Base-by-base conservation (phyloP, 2,113 vertebrate genomes). In the Choloepus hoffmanni region DNA sequence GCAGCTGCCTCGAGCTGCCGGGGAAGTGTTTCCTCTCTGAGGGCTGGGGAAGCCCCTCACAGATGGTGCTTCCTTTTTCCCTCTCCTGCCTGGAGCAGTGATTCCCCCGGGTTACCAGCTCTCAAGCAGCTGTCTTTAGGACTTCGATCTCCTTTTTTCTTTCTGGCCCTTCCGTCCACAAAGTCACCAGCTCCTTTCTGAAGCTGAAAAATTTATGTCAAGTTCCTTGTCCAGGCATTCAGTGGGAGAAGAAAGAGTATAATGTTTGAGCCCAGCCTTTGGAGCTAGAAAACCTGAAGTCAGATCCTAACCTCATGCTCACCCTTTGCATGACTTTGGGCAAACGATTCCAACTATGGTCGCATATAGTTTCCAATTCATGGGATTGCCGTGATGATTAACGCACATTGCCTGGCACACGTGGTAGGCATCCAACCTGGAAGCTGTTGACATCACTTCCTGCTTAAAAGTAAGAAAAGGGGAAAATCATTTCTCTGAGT, bases 401-500 rank as follows among this genome's bases (percentile, higher is more conserved):
- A 70, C 33, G 33, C 19, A 14, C 16, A 9, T 78, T 14, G 53
- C 30, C 92, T 63, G 85, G 94, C 85, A 74, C 21, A 19, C 36
- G 36, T 40, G 14, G 43, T 55, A 60, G 33, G 18, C 33, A 68
- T 24, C 33, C 19, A 33, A 89, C 45, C 28, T 53, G 30, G 50
- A 45, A 63, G 45, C 48, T 82, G 5, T 58, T 70, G 72, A 19
- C 40, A 92, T 84, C 70, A 30, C 70, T 84, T 96, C 33, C 48
- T 65, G 8, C 67, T 91, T 88, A 60, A 91, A 84, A 76, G 90
- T 11, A 68, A 95, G 82, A 50, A 95, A 68, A 73, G 23, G 28
- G 16, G 26, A 90, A 67, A 58, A 24, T 40, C 16, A 45, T 73
- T 85, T 82, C 67, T 7, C 40, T 85, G 81, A 77, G 4, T 28